Percentiles rank a stretch among this genome's conserved stretches.
phyloP scores from a whole-genome alignment of 2,888 invertebrate genomes.

The Phortica magna region DNA sequence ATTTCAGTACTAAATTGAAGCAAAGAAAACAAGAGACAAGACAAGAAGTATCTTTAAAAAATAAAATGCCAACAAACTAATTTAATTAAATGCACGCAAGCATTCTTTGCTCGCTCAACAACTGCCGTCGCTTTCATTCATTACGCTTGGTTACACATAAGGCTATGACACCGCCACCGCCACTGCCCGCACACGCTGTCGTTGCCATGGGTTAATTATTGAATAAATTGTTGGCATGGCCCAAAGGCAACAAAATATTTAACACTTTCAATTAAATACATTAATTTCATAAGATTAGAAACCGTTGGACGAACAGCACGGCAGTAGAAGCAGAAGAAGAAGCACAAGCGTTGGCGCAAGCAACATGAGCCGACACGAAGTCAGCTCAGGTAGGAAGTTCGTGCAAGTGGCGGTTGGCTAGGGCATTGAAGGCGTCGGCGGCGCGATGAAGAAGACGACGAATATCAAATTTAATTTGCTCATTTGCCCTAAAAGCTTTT shows the following conservation, averaged over 20 bases:
- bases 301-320: background rate
- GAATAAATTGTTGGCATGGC: slow-evolving; percentile 43
- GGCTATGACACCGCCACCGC: background rate
- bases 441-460: slow-evolving; percentile 40
- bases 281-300: slow-evolving; percentile 68
- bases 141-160: background rate
- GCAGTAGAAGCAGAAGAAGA: background rate
- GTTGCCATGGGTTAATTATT: slow-evolving; percentile 11
- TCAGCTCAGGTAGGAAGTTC: background rate
- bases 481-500: slow-evolving; percentile 73
- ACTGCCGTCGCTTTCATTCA: background rate
- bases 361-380: background rate
- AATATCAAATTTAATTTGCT: slow-evolving; percentile 72
- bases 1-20: too few relatives aligned
- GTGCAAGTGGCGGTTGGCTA: background rate
- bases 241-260: slow-evolving; percentile 52
- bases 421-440: slow-evolving; percentile 28
- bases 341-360: background rate
- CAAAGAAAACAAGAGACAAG: background rate
- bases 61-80: background rate
- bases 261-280: slow-evolving; percentile 72
- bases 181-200: background rate
- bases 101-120: background rate
- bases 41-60: background rate
- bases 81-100: background rate